Conservation (phyloP, 2,113 vertebrate species). For the Calidris pygmaea region DNA sequence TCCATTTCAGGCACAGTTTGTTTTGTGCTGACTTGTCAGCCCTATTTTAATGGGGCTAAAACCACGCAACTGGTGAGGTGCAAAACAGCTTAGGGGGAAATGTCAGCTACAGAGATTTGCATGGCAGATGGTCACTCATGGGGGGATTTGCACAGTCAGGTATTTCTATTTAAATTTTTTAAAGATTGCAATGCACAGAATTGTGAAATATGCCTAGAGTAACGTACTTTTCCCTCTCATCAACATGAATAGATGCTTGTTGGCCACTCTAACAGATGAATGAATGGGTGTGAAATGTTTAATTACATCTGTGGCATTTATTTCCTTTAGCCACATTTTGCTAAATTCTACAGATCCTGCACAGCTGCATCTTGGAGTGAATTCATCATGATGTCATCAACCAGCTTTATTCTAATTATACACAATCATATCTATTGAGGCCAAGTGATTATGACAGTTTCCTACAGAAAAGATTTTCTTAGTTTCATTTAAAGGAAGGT, state of each 20-base stretch:
- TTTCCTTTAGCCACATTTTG: slow-evolving; percentile 12
- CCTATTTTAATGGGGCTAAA: slow-evolving; percentile 49
- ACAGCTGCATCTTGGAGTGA: background rate
- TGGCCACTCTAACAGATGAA: background rate
- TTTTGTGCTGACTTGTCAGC: slow-evolving; percentile 44
- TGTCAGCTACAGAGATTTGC: background rate
- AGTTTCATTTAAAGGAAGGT: background rate
- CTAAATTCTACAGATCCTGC: background rate
- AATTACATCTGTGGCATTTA: background rate
- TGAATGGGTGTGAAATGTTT: background rate
- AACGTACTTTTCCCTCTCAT: background rate
- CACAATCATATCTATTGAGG: background rate
- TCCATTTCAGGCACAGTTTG: slow-evolving; percentile 54
- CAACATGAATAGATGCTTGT: background rate
- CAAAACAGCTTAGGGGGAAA: slow-evolving; percentile 19
- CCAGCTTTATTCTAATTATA: background rate
- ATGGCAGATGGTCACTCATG: background rate
- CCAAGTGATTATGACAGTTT: background rate
- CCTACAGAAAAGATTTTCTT: background rate
- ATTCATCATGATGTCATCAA: slow-evolving; percentile 1
- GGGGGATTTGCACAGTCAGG: background rate
- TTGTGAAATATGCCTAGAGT: background rate
- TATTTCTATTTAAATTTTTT: background rate
- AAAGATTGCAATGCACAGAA: background rate
- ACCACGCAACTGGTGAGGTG: background rate